These are phyloP conservation scores for Brachycybe producta DNA, from an alignment of 2,888 invertebrate species.

Conservation along the genomic window DNA sequence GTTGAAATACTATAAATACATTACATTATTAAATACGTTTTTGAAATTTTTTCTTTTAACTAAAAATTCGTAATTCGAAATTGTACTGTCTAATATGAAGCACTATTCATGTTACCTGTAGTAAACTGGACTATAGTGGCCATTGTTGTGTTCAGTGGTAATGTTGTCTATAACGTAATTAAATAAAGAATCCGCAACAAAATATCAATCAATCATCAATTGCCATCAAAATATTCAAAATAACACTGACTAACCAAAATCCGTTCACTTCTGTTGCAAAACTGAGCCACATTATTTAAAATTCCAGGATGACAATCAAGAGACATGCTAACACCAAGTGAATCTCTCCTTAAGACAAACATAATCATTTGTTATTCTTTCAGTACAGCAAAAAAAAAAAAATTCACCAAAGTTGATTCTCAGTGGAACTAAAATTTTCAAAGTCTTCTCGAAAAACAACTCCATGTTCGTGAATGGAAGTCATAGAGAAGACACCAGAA, in stretches of 20 bases:
- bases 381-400: background rate
- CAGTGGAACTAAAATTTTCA: conserved; percentile 25
- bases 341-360: background rate
- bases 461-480: conserved; percentile 29
- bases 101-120: conserved; percentile 31
- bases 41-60: background rate
- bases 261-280: background rate
- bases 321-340: background rate
- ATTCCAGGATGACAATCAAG: background rate
- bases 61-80: background rate
- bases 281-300: background rate
- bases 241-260: background rate
- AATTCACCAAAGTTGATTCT: background rate
- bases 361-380: background rate
- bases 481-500: conserved; percentile 23
- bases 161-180: conserved; percentile 27
- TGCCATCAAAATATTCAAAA: conserved; percentile 9
- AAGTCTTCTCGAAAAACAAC: conserved; percentile 34
- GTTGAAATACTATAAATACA: background rate
- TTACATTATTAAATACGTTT: background rate
- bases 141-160: conserved; percentile 32
- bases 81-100: background rate
- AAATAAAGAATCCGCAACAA: background rate
- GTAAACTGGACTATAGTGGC: conserved; percentile 33
- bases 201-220: background rate